Conservation (phyloP, 2,888 invertebrate species). For the Timema podura region DNA sequence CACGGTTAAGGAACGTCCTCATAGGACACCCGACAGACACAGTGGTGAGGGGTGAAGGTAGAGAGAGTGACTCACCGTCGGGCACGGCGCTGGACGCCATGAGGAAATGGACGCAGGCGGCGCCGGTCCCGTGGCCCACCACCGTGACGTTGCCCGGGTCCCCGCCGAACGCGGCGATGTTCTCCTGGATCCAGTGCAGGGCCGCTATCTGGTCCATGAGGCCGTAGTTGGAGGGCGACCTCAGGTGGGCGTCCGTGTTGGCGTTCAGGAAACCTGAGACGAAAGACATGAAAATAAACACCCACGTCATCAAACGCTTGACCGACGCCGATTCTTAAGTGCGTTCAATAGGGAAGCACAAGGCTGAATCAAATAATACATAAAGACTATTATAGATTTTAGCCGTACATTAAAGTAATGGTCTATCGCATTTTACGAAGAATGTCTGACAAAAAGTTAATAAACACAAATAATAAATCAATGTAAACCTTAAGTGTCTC, state of each 20-base stretch:
- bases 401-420: no score
- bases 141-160: neutral
- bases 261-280: conserved; percentile 9
- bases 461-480: no score
- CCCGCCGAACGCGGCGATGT: conserved; percentile 12
- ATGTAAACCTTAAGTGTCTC: no score
- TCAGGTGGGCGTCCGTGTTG: neutral
- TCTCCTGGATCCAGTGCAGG: conserved; percentile 15
- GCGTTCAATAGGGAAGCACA: no score
- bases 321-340: no score
- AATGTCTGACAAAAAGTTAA: no score
- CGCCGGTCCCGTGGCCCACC: conserved; percentile 9
- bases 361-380: no score
- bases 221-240: conserved; percentile 10
- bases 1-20: no score
- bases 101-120: conserved; percentile 12
- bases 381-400: no score
- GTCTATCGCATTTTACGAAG: no score
- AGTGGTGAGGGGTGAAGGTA: neutral
- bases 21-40: no score
- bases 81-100: conserved; percentile 14
- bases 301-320: no score
- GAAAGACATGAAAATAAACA: neutral
- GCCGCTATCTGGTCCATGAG: conserved; percentile 15
- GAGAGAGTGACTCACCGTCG: neutral